Evolutionary conservation across 2,888 invertebrate species (phyloP), one percentile per base, ranked within the genome.

Genomic region (Pinctada fucata): DNA sequence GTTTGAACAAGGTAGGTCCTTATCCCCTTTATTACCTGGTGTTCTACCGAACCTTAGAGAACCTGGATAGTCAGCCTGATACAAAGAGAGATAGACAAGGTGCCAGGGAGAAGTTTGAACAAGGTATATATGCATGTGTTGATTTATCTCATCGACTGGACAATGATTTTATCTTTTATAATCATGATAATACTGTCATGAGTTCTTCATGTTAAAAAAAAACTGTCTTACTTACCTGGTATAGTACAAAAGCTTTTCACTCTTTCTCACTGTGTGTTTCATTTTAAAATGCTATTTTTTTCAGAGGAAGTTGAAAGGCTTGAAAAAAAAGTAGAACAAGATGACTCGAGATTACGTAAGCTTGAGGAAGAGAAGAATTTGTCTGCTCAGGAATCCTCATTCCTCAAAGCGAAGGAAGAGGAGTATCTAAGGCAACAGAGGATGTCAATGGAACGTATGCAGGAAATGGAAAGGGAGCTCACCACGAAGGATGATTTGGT

Each of bases 401-500:
- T 86, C 65, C 72, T 81, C 48, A 85, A 86, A 58, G 82, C 80
- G 5, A 83, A 81, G 0, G 85, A 83, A 66, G 84, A 86, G 16
- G 85, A 87, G 76, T 63, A 85, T 50, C 76, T 83, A 74, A 82
- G 86, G 3, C 84, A 86, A 67, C 86, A 89, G 67, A 84, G 81
- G 66, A 67, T 79, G 64, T 76, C 84, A 6, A 78, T 83, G 71
- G 84, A 86, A 4, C 75, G 84, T 50, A 72, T 91, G 31, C 83
- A 87, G 63, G 88, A 90, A 52, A 72, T 91, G 74, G 88, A 90
- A 78, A 79, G 86, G 64, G 90, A 91, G 72, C 76, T 92, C 8
- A 79, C 87, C n/a, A 88, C 90, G 3, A 92, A 91, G 75, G 87
- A 90, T 81, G 90, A 90, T 71, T 74, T 91, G 87, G 91, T 91